phyloP scores from a whole-genome alignment of 1,140 invertebrate species.

The Drosophila saltans region DNA sequence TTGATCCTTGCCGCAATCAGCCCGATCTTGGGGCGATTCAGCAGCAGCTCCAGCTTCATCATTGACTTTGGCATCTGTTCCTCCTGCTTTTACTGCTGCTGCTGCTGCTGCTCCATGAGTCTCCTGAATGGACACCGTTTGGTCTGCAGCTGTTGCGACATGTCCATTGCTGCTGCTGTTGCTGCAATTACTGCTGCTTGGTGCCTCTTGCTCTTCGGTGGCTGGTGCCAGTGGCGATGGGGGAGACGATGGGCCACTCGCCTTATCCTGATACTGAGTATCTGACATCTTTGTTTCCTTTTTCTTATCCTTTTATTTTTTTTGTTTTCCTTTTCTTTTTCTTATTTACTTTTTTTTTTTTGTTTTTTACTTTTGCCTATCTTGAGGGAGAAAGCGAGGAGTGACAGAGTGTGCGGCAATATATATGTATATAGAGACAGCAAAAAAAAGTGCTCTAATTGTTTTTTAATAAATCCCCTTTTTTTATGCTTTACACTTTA shows the following conservation, averaged over 20 bases:
- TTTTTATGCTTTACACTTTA: constrained; percentile 2
- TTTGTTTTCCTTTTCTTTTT: background rate
- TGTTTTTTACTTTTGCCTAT: background rate
- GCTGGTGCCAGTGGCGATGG: constrained; percentile 24
- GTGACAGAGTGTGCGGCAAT: constrained; percentile 13
- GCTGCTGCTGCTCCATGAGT: background rate
- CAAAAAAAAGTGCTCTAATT: constrained; percentile 58
- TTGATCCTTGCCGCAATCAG: constrained; percentile 22
- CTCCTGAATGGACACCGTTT: too few relatives aligned
- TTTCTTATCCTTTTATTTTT: background rate
- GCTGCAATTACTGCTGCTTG: constrained; percentile 13
- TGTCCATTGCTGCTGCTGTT: constrained; percentile 14
- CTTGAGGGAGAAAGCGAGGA: background rate
- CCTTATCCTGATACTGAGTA: constrained; percentile 27
- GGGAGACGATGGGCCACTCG: constrained; percentile 13
- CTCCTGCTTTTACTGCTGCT: background rate
- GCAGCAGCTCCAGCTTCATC: background rate
- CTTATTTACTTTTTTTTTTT: background rate
- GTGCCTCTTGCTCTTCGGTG: constrained; percentile 2
- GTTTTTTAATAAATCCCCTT: constrained; percentile 61
- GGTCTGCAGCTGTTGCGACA: background rate
- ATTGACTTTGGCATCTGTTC: background rate
- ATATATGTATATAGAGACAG: background rate
- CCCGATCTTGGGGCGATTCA: constrained; percentile 2
- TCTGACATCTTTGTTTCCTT: constrained; percentile 36